Evolutionary conservation across 1,140 invertebrate genomes (phyloP), one percentile per base, ranked within the genome.

Genomic region (Orussus abietinus): DNA sequence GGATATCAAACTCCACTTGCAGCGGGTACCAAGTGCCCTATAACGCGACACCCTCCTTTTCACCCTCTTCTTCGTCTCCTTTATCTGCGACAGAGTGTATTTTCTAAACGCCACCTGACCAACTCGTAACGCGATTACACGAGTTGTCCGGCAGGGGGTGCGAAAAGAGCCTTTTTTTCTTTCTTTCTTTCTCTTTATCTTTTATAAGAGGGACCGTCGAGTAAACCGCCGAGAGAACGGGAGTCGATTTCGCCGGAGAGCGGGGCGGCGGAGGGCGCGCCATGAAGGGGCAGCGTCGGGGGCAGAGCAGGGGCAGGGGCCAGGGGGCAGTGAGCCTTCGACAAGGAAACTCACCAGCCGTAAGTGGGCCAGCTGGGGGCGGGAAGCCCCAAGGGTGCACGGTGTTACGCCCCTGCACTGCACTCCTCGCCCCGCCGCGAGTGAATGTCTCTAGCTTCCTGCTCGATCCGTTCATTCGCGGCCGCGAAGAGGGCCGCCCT

Each of bases 301-400:
- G 11, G 21, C 13, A 30, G 32, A 29, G 49, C 25, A 45, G 42
- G 38, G 29, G 38, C 33, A 39, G 45, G 30, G 37, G 36, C 6
- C 38, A 44, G 43, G 46, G 41, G 33, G 43, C 26, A 45, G 42
- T 57, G 41, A 48, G 51, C 25, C 43, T n/a, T n/a, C 47, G 38
- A 55, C 52, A 61, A 55, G 57, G 51, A 63, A 63, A 59, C 47
- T 56, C 21, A 59, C 55, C 45, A 54, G 51, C 31, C 45, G 64
- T 66, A 70, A 70, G 60, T 70, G 62, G 65, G 61, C 53, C 62
- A 68, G 64, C 63, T 45, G 49, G 45, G 60, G 62, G 59, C 22
- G 59, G 57, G 67, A 72, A 72, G 61, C 67, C 66, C 53, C 49
- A 49, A 22, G 59, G 62, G 53, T 66, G 64, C 54, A 43, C 31